Evolutionary conservation across 37 sponge, comb jelly and placozoan species (phyloP), one percentile per base, ranked within the genome.

Genomic region (Oscarella lobularis): DNA sequence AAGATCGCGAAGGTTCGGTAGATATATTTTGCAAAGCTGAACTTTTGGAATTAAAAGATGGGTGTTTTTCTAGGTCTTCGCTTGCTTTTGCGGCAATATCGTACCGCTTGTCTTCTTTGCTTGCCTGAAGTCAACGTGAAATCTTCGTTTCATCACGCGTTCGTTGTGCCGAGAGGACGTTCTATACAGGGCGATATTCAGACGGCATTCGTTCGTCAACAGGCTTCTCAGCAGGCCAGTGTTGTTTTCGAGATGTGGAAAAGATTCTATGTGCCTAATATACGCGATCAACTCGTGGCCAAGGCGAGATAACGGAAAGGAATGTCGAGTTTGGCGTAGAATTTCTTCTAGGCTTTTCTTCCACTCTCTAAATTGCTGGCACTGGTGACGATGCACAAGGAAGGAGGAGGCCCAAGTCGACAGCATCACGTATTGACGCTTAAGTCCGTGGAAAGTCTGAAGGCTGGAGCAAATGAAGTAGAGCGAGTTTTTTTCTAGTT

Each of bases 231-330:
- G 33, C 72, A 75, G 67, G 80, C 81, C 33, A 80, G 75, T 2
- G 73, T 95, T 33, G 75, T 83, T 37, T 86, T 95, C 79, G 89
- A 95, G 54, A 67, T 95, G n/a, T 95, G 96, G 96, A 80, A 80
- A 76, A 71, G 96, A 48, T 88, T 83, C 73, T 95, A 95, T 79
- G 86, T 87, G 40, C 92, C 92, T 36, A 95, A 95, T 84, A 82
- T 88, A 55, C 66, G 92, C 30, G 96, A 95, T 71, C 89, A 91
- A 75, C 77, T 91, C 1, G 68, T 88, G 36, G 96, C 96, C 6
- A 90, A 84, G 85, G 96, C 85, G 38, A 1, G 60, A 48, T 48
- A 27, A 27, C 14, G 9, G 9, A 20, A 20, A 48, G 9, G 60
- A 48, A 9, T 48, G 60, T 20, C 20, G 60, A 48, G 14, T 48